Evolutionary conservation across 2,888 invertebrate species (phyloP), one percentile per base, ranked within the genome.

Genomic region (Tetropium fuscum): DNA sequence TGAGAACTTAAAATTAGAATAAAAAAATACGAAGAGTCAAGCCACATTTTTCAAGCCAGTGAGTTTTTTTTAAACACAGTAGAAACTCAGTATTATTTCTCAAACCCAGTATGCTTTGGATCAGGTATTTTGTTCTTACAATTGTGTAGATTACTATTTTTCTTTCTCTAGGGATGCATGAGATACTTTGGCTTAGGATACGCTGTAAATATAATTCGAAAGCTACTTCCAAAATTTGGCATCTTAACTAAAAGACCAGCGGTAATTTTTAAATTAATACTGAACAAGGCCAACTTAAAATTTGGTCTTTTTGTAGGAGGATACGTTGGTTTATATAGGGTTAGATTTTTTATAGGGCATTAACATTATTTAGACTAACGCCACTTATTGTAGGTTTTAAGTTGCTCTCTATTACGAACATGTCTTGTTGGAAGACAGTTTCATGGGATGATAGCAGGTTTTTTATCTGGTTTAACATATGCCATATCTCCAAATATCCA

Each of bases 391-490:
- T 41, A 73, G 87, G 69, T 83, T 60, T 76, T 86, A 25, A 81
- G 83, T 2, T 86, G 86, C 57, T 65, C 82, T 13, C 53, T 72
- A 6, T 4, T 58, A 1, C 64, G 60, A 55, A 56, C 20, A 4
- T 54, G 47, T n/a, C 27, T 16, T 75, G 84, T 36, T 82, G 83
- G 84, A 71, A 81, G 80, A 34, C 83, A 84, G n/a, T 72, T 81
- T 34, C 83, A 83, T 63, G 84, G 86, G 1, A 44, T 85, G 13
- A 83, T 86, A 32, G 85, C 87, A 25, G 87, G 87, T 13, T 81
- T 86, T 70, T 74, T 86, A 51, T 84, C 87, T 1, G 87, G 86
- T 3, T 70, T 81, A 0, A 84, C 86, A 1, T 85, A 86, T 71
- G 69, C 82, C 6, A 83, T 86, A 0, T 78, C 84, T 3, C 86